Conservation (phyloP, 2,888 invertebrate species). For the Elysia crispata region DNA sequence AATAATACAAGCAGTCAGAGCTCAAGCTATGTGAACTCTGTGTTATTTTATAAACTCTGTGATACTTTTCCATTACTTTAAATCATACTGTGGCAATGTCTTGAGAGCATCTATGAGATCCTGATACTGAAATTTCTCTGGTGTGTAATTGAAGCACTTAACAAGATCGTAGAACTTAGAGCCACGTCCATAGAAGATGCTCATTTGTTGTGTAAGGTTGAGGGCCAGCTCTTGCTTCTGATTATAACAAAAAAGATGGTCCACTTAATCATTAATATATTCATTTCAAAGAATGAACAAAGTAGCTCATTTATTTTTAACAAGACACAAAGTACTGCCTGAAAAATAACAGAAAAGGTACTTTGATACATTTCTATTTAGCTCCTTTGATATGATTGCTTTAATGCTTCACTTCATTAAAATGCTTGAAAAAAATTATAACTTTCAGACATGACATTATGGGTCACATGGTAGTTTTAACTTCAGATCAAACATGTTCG, state of each 20-base stretch:
- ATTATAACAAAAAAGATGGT: conserved; percentile 38
- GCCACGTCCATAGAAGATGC: conserved; percentile 62
- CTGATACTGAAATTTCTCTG: conserved; percentile 60
- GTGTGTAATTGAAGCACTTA: conserved; percentile 60
- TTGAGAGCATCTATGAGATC: conserved; percentile 46
- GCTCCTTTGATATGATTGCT: too few species aligned
- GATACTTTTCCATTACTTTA: conserved; percentile 20
- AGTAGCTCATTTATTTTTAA: background rate
- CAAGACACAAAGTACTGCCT: too few species aligned
- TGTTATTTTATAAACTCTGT: background rate
- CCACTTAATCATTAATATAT: background rate
- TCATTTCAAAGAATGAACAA: background rate
- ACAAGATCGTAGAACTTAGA: conserved; percentile 61
- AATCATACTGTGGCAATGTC: conserved; percentile 40
- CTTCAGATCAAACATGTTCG: too few species aligned
- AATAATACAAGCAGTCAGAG: too few species aligned
- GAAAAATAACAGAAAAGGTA: too few species aligned
- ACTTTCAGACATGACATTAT: too few species aligned
- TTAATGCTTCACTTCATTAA: too few species aligned
- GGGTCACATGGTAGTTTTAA: too few species aligned
- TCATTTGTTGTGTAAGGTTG: conserved; percentile 66
- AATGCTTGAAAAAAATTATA: too few species aligned
- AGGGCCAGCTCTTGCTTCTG: conserved; percentile 65
- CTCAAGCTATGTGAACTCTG: background rate
- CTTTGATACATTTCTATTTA: too few species aligned